Evolutionary conservation across 2,797 vertebrate genomes (phyloP), one percentile per base, ranked within the genome.

Genomic region (Bryconaethiops microstoma): DNA sequence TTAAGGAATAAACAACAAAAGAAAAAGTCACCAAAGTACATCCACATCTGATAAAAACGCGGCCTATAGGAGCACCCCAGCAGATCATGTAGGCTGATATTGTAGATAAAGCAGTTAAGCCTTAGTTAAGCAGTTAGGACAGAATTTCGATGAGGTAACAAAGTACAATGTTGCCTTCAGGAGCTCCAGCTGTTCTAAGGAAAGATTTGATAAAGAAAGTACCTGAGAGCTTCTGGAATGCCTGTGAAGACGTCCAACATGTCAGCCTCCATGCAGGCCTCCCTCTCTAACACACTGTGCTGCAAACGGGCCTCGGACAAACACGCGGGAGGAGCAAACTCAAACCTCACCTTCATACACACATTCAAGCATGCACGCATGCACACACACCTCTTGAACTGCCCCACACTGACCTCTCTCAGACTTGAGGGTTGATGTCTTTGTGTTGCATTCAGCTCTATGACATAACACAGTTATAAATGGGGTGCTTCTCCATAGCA

Each of bases 151-250:
- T n/a, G 48, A 55, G 1, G 29, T 57, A 55, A 57, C 21, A 57
- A 73, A 73, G 57, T 50, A 10, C 70, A 57, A 35, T 5, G 8
- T n/a, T 5, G 70, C 17, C 29, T 35, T 25, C 5, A 39, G 21
- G 13, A 25, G 7, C 65, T 48, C 9, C 50, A 57, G 10, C 50
- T 55, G 25, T 57, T 17, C 17, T 55, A 40, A 57, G 25, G 29
- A 55, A 57, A 73, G 50, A 55, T 29, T 42, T n/a, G 16, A 60
- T 8, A 35, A n/a, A 5, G 65, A 60, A 55, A 74, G 40, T 69
- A 69, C 72, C 73, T 69, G 72, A 57, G 62, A 74, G 70, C 35
- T 48, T 59, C 71, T 74, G 71, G 14, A 48, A 14, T 4, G 48
- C 17, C 39, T 4, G 63, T 60, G 21, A 21, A 19, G 35, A 35